Conservation (phyloP, 1,140 invertebrate species). For the Steinernema feltiae region DNA sequence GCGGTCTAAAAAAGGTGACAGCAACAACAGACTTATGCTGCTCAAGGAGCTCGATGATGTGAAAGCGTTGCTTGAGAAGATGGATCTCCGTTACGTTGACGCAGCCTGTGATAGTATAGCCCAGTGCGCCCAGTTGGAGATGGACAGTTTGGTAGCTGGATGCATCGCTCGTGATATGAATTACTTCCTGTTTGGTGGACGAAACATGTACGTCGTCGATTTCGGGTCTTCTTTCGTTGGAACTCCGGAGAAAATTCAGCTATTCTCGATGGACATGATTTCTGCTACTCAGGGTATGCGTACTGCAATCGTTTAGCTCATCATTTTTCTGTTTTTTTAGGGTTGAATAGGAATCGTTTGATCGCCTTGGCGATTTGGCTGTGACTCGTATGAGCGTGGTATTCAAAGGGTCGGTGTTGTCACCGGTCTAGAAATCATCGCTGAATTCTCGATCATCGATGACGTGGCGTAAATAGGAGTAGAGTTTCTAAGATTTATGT, state of each 20-base stretch:
- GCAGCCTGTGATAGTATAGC: conserved; percentile 28
- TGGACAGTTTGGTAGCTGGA: background rate
- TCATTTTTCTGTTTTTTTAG: conserved; percentile 9
- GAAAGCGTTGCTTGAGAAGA: conserved; percentile 9
- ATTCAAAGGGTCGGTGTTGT: conserved; percentile 27
- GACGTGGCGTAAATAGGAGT: too few species aligned
- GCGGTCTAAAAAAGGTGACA: background rate
- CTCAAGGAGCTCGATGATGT: background rate
- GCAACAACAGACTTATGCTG: background rate
- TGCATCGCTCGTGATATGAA: conserved; percentile 32
- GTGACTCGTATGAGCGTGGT: conserved; percentile 29
- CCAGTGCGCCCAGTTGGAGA: conserved; percentile 31
- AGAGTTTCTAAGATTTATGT: too few species aligned
- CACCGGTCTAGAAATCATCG: conserved; percentile 30
- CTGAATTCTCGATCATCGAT: conserved; percentile 30
- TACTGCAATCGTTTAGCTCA: background rate
- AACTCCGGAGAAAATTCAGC: background rate
- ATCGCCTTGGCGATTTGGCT: conserved; percentile 34
- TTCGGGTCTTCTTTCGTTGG: background rate
- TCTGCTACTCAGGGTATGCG: background rate
- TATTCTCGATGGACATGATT: conserved; percentile 24
- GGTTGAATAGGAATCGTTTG: conserved; percentile 21
- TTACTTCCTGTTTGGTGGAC: conserved; percentile 35
- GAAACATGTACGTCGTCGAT: conserved; percentile 22
- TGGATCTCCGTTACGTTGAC: conserved; percentile 19